A percentile compares a stretch with the other conserved stretches of the same genome.
These are phyloP conservation scores for Karalla daura DNA, from an alignment of 2,797 vertebrate genomes.

Conservation along the genomic window DNA sequence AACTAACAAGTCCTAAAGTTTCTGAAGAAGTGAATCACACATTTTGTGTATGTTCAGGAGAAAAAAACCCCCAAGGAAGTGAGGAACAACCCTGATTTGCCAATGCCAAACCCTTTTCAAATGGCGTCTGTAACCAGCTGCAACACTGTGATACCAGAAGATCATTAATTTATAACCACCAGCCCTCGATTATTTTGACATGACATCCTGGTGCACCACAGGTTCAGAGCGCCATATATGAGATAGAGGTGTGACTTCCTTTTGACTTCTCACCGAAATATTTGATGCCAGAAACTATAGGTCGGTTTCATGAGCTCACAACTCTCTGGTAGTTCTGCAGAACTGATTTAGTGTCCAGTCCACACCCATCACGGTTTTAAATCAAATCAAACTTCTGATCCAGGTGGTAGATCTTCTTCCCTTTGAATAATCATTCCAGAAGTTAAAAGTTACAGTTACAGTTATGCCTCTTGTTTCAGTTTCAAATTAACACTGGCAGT, in stretches of 20 bases:
- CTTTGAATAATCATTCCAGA: not conserved
- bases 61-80: slow-evolving; percentile 50
- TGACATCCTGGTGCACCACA: slow-evolving; percentile 63
- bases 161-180: slow-evolving; percentile 63
- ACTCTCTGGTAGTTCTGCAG: slow-evolving; percentile 23
- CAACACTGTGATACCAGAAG: slow-evolving; percentile 41
- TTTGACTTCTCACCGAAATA: slow-evolving; percentile 29
- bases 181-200: slow-evolving; percentile 48
- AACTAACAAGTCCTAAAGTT: slow-evolving; percentile 51
- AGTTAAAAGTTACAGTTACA: too few species aligned
- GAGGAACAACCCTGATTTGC: slow-evolving; percentile 60
- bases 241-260: slow-evolving; percentile 30
- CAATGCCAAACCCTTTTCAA: slow-evolving; percentile 46
- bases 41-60: slow-evolving; percentile 1
- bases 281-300: not conserved
- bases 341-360: slow-evolving; percentile 7
- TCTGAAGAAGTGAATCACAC: slow-evolving; percentile 59
- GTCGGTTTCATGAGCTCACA: slow-evolving; percentile 7
- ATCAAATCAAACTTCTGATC: not conserved
- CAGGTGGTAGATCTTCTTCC: slow-evolving; percentile 2
- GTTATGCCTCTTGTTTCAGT: too few species aligned
- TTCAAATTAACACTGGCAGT: not conserved
- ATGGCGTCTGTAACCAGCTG: slow-evolving; percentile 43
- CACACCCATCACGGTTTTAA: slow-evolving; percentile 22
- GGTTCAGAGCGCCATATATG: slow-evolving; percentile 39